Evolutionary conservation across 2,797 vertebrate species (phyloP), one percentile per base, ranked within the genome.

Genomic region (Taenioides sp.): DNA sequence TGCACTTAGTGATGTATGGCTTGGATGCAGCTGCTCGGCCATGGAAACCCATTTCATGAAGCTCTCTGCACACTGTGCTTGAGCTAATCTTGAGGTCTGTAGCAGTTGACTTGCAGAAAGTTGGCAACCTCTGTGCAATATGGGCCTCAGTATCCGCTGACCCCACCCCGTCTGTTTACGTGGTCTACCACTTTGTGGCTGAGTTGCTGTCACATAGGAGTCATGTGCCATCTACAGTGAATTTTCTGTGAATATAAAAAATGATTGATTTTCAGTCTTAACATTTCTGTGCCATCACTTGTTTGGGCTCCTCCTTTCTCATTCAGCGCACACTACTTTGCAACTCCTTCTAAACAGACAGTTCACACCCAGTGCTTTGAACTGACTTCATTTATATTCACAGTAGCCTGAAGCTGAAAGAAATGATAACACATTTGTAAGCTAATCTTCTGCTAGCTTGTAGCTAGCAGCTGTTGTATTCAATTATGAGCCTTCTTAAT

Each of bases 401-500:
- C 81, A 75, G 50, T 61, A 25, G 76, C 74, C 76, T 20, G 50
- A 37, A 78, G 81, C 76, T 43, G 70, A 69, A 78, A 65, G 67
- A 67, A 78, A 67, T 23, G 66, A 77, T 84, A 78, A 85, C 77
- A 76, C 22, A 25, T 84, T 85, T 84, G 78, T 82, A 76, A 81
- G 65, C 71, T 85, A 83, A 87, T 89, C 77, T 86, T 37, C 76
- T 79, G 67, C 74, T 79, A 72, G 81, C 81, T 83, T 61, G 52
- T 78, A 79, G 82, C 79, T 73, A 81, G 70, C 71, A 77, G 76
- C 85, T 80, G 82, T 83, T 59, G 5, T 75, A 71, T 84, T 82
- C 72, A 87, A 81, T 81, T 87, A 81, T 72, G 71, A 79, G 67
- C 75, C 75, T 73, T 80, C 63, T 81, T 83, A 86, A 84, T 87